Evolutionary conservation across 2,888 invertebrate species (phyloP).

Genomic region (Nomada lathburiana): DNA sequence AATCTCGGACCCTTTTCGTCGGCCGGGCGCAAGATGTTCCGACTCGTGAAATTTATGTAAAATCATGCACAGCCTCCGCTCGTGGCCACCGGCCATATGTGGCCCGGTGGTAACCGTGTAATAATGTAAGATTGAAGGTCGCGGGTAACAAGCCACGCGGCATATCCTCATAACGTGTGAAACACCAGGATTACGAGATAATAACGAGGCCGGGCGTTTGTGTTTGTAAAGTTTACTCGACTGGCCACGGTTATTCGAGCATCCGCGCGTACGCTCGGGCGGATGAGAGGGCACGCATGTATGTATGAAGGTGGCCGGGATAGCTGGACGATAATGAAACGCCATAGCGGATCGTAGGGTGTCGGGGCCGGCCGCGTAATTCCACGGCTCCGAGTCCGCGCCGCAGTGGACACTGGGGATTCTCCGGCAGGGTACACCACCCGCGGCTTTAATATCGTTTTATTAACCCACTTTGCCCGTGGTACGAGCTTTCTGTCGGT

Average conservation of each 20-base stretch:
- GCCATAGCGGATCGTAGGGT: constrained; percentile 68
- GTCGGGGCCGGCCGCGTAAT: constrained; percentile 70
- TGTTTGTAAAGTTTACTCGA: constrained; percentile 68
- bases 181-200: constrained; percentile 81
- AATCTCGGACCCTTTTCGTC: neutral
- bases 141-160: constrained; percentile 71
- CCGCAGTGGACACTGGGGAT: constrained; percentile 79
- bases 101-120: constrained; percentile 53
- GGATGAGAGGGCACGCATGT: neutral
- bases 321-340: constrained; percentile 79
- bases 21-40: constrained; percentile 45
- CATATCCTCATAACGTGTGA: constrained; percentile 78
- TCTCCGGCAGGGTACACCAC: constrained; percentile 73
- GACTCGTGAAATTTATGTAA: constrained; percentile 79
- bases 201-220: constrained; percentile 72
- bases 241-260: constrained; percentile 18
- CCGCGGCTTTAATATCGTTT: constrained; percentile 83
- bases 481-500: constrained; percentile 28
- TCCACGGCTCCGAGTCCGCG: constrained; percentile 69
- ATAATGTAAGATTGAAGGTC: constrained; percentile 80
- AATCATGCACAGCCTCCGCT: constrained; percentile 72
- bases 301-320: constrained; percentile 39
- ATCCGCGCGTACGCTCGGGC: constrained; percentile 17
- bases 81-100: constrained; percentile 54
- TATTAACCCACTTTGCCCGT: constrained; percentile 82